phyloP scores from a whole-genome alignment of 2,888 invertebrate genomes.

The Trissoscelio sp. region DNA sequence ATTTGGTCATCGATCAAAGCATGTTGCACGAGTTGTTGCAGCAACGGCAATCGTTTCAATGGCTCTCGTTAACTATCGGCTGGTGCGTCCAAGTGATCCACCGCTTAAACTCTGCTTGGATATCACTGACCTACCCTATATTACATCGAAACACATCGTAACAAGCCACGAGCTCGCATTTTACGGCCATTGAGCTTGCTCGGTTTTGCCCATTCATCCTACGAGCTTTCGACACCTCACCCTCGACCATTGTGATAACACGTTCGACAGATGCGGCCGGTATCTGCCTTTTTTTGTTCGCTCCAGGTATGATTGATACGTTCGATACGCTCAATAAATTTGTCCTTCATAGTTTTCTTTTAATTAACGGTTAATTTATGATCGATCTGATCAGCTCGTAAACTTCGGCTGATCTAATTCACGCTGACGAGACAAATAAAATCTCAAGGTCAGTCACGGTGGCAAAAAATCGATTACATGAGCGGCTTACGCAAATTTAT shows the following conservation, averaged over 20 bases:
- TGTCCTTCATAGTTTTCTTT: conserved; percentile 7
- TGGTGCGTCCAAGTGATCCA: conserved; percentile 72
- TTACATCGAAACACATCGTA: conserved; percentile 50
- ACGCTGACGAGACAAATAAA: neutral
- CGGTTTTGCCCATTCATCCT: conserved; percentile 62
- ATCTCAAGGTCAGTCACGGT: conserved; percentile 22
- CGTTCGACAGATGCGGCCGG: conserved; percentile 30
- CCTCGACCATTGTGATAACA: conserved; percentile 44
- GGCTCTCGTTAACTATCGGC: conserved; percentile 36
- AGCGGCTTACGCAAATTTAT: conserved; percentile 20
- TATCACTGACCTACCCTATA: conserved; percentile 62
- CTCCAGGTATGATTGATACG: conserved; percentile 20
- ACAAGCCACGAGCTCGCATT: conserved; percentile 56
- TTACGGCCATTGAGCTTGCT: conserved; percentile 59
- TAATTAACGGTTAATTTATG: conserved; percentile 1
- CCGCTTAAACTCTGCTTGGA: conserved; percentile 74
- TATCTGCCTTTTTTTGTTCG: conserved; percentile 14
- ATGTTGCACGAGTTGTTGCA: conserved; percentile 9
- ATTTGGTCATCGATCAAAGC: conserved; percentile 39
- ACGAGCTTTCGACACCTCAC: conserved; percentile 56
- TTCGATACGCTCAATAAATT: conserved; percentile 9
- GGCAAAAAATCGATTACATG: conserved; percentile 4
- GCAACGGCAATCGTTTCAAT: conserved; percentile 34
- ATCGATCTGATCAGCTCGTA: neutral
- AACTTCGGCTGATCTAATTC: conserved; percentile 1